Evolutionary conservation across 2,113 vertebrate species (phyloP), one percentile per base, ranked within the genome.

Genomic region (Elaphurus davidianus): DNA sequence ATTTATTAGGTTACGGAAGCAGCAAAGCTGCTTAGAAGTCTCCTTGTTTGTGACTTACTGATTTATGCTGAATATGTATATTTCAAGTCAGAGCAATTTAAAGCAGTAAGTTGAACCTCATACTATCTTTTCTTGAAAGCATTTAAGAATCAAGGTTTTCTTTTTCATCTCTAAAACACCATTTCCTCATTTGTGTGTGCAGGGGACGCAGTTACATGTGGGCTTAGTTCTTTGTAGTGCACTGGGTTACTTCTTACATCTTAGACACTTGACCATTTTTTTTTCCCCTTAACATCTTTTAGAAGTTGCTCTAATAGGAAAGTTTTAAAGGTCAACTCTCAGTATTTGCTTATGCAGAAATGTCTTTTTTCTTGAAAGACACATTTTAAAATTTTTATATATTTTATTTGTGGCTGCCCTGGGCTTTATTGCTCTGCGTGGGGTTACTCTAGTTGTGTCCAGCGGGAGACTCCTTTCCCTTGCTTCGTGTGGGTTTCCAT

Each of bases 391-490:
- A 2, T 27, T 43, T 25, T 40, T 12, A 40, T 71, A 1, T 43
- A 27, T 76, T 43, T 76, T 76, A 27, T 43, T 76, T 76, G 25
- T 76, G 71, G 11, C 71, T 76, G 5, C 11, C 40, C 71, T 76
- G 71, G 71, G 21, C 40, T 27, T 14, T 27, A 12, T 13, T 23
- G 67, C 67, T 40, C 6, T 23, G 67, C 1, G 0, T 7, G 36
- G n/a, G 71, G 21, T 43, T 15, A 43, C 36, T 27, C 23, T 59
- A 59, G 57, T 1, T 43, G 40, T 14, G 71, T n/a, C n/a, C 3
- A 19, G 67, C 1, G 0, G 36, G 36, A 43, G 21, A 40, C 36
- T 27, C 0, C 71, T 7, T 0, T 13, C 21, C 3, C 36, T 43
- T 76, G 71, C 12, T 25, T 3, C 3, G 2, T 27, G 71, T 43